Evolutionary conservation across 2,797 vertebrate genomes (phyloP), one percentile per base, ranked within the genome.

Genomic region (Pseudochaenichthys georgianus): DNA sequence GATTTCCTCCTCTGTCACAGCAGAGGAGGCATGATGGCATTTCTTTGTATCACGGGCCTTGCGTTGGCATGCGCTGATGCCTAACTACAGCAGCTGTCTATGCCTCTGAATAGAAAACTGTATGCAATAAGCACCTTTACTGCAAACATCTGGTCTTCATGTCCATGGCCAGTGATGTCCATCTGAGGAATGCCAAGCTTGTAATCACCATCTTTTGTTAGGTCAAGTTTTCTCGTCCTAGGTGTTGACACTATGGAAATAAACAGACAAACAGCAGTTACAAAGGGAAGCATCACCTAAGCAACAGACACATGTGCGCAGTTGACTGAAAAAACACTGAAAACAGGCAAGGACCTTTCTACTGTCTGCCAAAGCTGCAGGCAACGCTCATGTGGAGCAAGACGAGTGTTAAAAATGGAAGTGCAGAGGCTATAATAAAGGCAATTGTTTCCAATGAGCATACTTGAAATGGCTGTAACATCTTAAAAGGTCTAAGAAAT

Each of bases 11-110:
- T 86, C 83, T 86, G 81, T 90, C 83, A 82, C 71, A 65, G 71
- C 65, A 73, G 81, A 87, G 84, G 80, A 82, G 77, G 80, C 73
- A 87, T 92, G 87, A 92, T 89, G 85, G 89, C 83, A 89, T 90
- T 87, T 90, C 80, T 90, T 62, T 88, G 82, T 77, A 83, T 74
- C 60, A 42, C 41, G 4, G 71, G 75, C 72, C 80, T 68, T 67
- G 59, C 19, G 66, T 74, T 68, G 83, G 78, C 82, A 86, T 73
- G 82, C 67, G 73, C 45, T 45, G 79, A 80, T 64, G 71, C 72
- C 66, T 53, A 68, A 85, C 83, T 67, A 72, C 77, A 82, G 80
- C 80, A 69, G 70, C 82, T 53, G 80, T 52, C 54, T 75, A 42
- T 75, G 67, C 11, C 54, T 64, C 69, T 64, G 34, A 78, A 77